Evolutionary conservation across 2,797 vertebrate species (phyloP).

Genomic region (Gouania willdenowi): DNA sequence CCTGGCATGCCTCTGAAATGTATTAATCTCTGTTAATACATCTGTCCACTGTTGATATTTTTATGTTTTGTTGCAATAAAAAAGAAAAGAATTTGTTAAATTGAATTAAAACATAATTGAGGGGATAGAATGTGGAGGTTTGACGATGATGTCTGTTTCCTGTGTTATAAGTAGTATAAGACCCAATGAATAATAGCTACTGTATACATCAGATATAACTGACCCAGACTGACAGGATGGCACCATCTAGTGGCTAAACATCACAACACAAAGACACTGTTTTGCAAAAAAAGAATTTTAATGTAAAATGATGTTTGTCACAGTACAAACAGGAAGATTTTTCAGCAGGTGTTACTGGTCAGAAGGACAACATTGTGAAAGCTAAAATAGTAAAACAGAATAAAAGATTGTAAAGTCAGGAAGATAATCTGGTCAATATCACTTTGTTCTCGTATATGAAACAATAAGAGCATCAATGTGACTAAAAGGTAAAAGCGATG

Average conservation of each 20-base stretch:
- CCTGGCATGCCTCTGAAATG: too few relatives aligned
- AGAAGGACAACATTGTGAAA: slow-evolving; percentile 41
- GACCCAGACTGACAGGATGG: neutral
- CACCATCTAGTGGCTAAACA: slow-evolving; percentile 52
- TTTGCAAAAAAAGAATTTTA: slow-evolving; percentile 43
- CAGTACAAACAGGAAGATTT: slow-evolving; percentile 19
- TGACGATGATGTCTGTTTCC: too few relatives aligned
- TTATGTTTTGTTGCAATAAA: too few relatives aligned
- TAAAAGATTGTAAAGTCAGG: neutral
- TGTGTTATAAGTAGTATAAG: too few relatives aligned
- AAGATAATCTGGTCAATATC: neutral
- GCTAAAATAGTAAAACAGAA: slow-evolving; percentile 14
- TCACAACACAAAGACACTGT: neutral
- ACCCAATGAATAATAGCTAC: neutral
- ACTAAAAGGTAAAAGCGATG: slow-evolving; percentile 3
- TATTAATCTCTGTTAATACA: too few relatives aligned
- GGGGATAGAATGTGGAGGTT: too few relatives aligned
- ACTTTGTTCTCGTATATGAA: slow-evolving; percentile 12
- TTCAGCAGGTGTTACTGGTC: slow-evolving; percentile 3
- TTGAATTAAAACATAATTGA: too few relatives aligned
- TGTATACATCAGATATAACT: neutral
- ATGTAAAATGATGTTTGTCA: slow-evolving; percentile 53
- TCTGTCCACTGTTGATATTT: too few relatives aligned
- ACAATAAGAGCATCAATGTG: neutral
- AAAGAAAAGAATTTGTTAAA: too few relatives aligned